These are phyloP conservation scores for Serrognathus titanus DNA, from an alignment of 2,888 invertebrate species.

Conservation along the genomic window DNA sequence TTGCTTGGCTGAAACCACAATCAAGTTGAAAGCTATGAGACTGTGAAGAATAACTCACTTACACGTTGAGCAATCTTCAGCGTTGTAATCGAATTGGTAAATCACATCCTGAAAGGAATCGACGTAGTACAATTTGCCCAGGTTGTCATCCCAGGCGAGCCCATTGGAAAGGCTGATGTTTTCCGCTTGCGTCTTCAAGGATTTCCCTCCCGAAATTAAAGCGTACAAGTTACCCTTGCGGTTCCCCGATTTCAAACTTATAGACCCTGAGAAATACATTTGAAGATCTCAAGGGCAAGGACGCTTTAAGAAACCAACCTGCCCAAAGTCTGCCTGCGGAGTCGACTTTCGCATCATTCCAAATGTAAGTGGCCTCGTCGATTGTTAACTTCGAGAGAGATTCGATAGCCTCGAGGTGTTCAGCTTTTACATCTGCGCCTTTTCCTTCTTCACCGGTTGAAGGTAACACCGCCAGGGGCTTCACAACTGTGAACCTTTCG, in stretches of 20 bases:
- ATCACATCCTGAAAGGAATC: conserved; percentile 65
- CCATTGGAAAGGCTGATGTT: conserved; percentile 56
- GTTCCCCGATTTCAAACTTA: too few species aligned
- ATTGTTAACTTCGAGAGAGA: too few species aligned
- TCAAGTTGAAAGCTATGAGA: conserved; percentile 24
- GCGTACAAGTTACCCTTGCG: conserved; percentile 13
- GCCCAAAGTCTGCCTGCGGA: conserved; percentile 66
- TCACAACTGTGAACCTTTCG: conserved; percentile 48
- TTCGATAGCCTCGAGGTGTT: conserved; percentile 53
- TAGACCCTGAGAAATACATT: too few species aligned
- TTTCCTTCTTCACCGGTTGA: conserved; percentile 40
- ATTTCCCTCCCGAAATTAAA: conserved; percentile 3
- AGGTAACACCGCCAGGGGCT: conserved; percentile 55
- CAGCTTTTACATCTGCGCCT: conserved; percentile 46
- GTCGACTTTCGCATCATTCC: conserved; percentile 74
- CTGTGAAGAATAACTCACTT: conserved; percentile 2
- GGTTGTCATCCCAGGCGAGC: conserved; percentile 66
- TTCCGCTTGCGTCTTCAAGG: conserved; percentile 26
- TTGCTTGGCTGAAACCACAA: conserved; percentile 53
- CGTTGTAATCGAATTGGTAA: conserved; percentile 65
- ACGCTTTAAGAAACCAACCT: conserved; percentile 47
- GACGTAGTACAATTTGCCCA: conserved; percentile 70
- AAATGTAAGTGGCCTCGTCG: not conserved
- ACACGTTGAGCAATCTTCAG: conserved; percentile 49
- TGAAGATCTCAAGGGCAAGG: not conserved